Conservation (phyloP, 2,113 vertebrate genomes). For the Hyperoodon ampullatus region DNA sequence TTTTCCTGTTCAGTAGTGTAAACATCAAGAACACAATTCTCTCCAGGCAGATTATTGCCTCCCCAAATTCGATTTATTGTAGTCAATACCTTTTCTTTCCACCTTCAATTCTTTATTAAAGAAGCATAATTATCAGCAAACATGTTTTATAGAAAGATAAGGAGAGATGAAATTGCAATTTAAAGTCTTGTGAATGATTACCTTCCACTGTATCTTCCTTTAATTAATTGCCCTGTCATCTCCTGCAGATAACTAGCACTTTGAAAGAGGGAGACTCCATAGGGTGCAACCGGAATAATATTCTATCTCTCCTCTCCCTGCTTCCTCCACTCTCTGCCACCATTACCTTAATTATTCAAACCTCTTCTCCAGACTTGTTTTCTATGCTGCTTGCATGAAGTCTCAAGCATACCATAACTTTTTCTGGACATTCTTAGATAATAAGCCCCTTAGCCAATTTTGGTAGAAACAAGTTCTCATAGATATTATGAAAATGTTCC, state of each 20-base stretch:
- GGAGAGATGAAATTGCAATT: neutral
- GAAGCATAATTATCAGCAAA: neutral
- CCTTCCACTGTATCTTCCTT: neutral
- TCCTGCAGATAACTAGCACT: neutral
- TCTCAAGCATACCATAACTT: neutral
- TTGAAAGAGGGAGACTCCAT: neutral
- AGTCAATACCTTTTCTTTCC: neutral
- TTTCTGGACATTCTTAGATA: neutral
- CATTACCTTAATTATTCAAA: neutral
- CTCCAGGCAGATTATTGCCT: neutral
- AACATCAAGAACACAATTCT: neutral
- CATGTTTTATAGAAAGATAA: neutral
- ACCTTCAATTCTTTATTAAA: constrained; percentile 22
- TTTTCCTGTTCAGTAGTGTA: neutral
- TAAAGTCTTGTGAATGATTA: neutral
- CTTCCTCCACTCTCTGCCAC: neutral
- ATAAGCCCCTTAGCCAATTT: neutral
- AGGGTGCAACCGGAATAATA: neutral
- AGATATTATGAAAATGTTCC: neutral
- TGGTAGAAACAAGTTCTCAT: neutral
- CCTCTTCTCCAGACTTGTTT: neutral
- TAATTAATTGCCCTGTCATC: neutral
- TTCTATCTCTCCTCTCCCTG: neutral
- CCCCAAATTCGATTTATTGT: neutral
- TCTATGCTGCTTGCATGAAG: neutral